Conservation (phyloP, 2,888 invertebrate species). For the Abrostola tripartita region DNA sequence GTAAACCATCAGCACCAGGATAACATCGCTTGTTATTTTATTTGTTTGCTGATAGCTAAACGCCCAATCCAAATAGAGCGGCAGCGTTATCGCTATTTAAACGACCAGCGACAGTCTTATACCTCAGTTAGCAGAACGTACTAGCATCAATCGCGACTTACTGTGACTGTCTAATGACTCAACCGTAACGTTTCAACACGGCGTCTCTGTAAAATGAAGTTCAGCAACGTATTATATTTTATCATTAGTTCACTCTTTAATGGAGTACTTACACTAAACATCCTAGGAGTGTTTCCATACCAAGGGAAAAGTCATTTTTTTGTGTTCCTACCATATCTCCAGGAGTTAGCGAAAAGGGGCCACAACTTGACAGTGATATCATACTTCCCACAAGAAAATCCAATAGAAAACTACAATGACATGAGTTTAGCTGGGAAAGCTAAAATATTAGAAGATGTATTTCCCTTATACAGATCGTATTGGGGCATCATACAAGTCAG, state of each 20-base stretch:
- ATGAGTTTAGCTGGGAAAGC: slow-evolving; percentile 71
- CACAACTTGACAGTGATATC: slow-evolving; percentile 91
- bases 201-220: slow-evolving; percentile 32
- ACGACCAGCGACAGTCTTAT: neutral
- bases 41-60: slow-evolving; percentile 1
- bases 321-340: slow-evolving; percentile 88
- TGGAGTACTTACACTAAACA: slow-evolving; percentile 73
- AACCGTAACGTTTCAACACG: neutral
- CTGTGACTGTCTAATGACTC: neutral
- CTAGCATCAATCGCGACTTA: slow-evolving; percentile 4
- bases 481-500: slow-evolving; percentile 55
- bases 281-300: slow-evolving; percentile 90
- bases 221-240: slow-evolving; percentile 30
- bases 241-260: slow-evolving; percentile 43
- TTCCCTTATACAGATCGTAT: slow-evolving; percentile 65
- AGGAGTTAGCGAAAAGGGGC: slow-evolving; percentile 88
- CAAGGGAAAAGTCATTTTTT: slow-evolving; percentile 91
- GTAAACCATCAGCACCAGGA: too few relatives aligned
- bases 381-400: slow-evolving; percentile 86
- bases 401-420: slow-evolving; percentile 72
- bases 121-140: slow-evolving; percentile 6
- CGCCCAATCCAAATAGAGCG: slow-evolving; percentile 2
- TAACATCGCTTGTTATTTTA: neutral
- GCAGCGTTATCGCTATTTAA: slow-evolving; percentile 3
- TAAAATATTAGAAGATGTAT: slow-evolving; percentile 65